Evolutionary conservation across 2,113 vertebrate genomes (phyloP), one percentile per base, ranked within the genome.

Genomic region (Dicerorhinus sumatrensis): DNA sequence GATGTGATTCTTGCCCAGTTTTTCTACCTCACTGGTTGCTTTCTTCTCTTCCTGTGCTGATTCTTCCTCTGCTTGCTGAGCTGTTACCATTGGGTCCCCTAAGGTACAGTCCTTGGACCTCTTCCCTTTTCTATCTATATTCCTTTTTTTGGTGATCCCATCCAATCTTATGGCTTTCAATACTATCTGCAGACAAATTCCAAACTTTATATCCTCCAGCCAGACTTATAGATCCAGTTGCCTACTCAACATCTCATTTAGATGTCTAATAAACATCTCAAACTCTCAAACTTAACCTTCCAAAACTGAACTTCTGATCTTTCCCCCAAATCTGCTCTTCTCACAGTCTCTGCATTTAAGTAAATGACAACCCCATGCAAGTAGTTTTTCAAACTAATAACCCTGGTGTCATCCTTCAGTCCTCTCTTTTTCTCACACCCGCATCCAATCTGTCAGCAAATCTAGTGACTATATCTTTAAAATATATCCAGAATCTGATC

Each of bases 131-230:
- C 60, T 82, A 0, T 48, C 75, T 80, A 4, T 20, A 21, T 86
- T 94, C 81, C 51, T 92, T 67, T 62, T 86, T 62, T 94, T 82
- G 62, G 62, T 63, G 76, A 86, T 48, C n/a, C 42, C 18, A 87
- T 42, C 11, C 39, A 88, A 0, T 84, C 65, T 95, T 33, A 65
- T 0, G 23, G 42, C 31, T 93, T 87, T 58, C 56, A 46, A 5
- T 91, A 39, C 56, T 69, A 58, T 75, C 27, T 96, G 39, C 63
- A 77, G 56, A 89, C 33, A 86, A 70, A 90, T 48, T 96, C 54
- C 63, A 62, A 91, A 73, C 67, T 67, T 83, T 48, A 63, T 77
- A 79, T 96, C 42, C 27, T 84, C 69, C 56, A 83, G 67, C 56
- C 89, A 91, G 51, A 85, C 54, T 67, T 58, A 21, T 33, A 60